Conservation (phyloP, 2,113 vertebrate genomes). For the Tachysurus fulvidraco region DNA sequence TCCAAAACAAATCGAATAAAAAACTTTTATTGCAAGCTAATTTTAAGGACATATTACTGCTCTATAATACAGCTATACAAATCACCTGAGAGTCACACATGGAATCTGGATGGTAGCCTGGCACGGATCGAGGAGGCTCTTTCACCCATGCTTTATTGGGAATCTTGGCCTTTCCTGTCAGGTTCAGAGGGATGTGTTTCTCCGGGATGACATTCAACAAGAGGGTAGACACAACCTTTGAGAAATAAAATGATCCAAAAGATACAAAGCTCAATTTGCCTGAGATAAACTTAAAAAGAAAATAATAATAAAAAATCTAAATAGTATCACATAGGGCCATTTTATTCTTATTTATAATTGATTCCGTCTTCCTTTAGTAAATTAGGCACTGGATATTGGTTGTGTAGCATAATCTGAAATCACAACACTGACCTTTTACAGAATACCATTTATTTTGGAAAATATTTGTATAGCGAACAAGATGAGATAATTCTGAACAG, state of each 20-base stretch:
- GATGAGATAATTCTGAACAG: too few relatives aligned
- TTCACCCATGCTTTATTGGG: conserved; percentile 86
- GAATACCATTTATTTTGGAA: too few relatives aligned
- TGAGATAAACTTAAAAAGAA: neutral
- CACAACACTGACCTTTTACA: too few relatives aligned
- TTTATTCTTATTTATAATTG: neutral
- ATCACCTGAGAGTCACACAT: conserved; percentile 96
- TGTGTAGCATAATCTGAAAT: neutral
- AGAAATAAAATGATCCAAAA: conserved; percentile 21
- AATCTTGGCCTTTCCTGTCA: conserved; percentile 89
- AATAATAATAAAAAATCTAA: too few relatives aligned
- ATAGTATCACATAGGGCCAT: neutral
- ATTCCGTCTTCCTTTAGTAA: neutral
- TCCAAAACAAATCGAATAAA: too few relatives aligned
- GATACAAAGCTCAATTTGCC: neutral
- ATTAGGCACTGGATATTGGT: neutral
- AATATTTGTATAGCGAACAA: too few relatives aligned
- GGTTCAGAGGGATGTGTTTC: conserved; percentile 79
- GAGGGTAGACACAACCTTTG: conserved; percentile 90
- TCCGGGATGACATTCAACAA: conserved; percentile 90
- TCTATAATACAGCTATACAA: conserved; percentile 35
- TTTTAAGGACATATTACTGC: neutral
- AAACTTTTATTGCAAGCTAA: too few relatives aligned
- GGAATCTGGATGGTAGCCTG: conserved; percentile 73
- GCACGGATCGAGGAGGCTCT: conserved; percentile 60